A percentile compares a stretch with the other conserved stretches of the same genome.
phyloP scores from a whole-genome alignment of 2,797 vertebrate species.

The Acanthurus leucopareius region DNA sequence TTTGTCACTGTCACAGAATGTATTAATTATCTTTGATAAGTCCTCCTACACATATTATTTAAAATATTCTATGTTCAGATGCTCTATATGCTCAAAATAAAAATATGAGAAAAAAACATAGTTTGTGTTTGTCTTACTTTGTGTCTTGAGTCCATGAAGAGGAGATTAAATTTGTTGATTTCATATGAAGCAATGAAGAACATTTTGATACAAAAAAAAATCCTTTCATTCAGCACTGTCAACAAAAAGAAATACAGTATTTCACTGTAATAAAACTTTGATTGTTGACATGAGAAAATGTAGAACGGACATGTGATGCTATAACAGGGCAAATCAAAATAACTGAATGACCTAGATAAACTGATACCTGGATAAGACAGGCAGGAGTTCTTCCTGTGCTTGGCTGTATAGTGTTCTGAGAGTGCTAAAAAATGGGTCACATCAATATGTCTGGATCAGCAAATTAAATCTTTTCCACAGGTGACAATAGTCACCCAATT shows the following conservation, averaged over 20 bases:
- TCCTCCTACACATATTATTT: conserved; percentile 72
- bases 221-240: not conserved
- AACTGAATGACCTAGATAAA: not conserved
- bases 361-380: not conserved
- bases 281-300: not conserved
- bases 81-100: conserved; percentile 76
- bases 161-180: not conserved
- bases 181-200: not conserved
- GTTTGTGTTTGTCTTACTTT: not conserved
- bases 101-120: conserved; percentile 43
- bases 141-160: not conserved
- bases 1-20: conserved; percentile 72
- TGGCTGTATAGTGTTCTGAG: not conserved
- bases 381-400: not conserved
- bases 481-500: conserved; percentile 1
- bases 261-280: not conserved
- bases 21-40: conserved; percentile 67
- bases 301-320: not conserved
- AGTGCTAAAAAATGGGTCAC: conserved; percentile 19
- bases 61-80: conserved; percentile 76
- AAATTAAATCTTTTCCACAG: not conserved
- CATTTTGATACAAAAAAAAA: too few relatives aligned
- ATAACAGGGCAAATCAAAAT: not conserved
- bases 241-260: too few relatives aligned
- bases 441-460: not conserved